These are phyloP conservation scores for Cyaniris semiargus DNA, from an alignment of 2,888 invertebrate genomes.

Conservation along the genomic window DNA sequence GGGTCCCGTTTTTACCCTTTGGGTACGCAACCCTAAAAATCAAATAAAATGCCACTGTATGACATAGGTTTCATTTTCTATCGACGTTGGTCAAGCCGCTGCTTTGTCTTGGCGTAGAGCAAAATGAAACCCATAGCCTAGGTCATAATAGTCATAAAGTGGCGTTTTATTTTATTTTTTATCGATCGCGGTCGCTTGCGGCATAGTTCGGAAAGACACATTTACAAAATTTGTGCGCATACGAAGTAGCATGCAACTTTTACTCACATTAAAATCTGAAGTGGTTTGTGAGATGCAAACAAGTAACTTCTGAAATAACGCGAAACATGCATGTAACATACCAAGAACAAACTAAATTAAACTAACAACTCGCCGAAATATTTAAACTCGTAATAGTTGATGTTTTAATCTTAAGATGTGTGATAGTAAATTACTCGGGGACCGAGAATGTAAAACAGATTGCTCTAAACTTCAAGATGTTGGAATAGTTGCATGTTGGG, in stretches of 20 bases:
- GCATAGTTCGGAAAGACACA: no score
- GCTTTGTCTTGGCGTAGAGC: no score
- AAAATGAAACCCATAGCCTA: no score
- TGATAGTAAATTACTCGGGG: constrained; percentile 21
- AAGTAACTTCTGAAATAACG: neutral
- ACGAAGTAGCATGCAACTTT: neutral
- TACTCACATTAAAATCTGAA: neutral
- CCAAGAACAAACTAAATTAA: constrained; percentile 5
- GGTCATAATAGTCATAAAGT: no score
- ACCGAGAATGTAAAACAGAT: constrained; percentile 24
- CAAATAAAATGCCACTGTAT: no score
- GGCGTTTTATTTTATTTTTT: no score
- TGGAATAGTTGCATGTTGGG: constrained; percentile 24
- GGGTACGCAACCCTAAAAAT: no score
- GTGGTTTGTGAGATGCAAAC: neutral
- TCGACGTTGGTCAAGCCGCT: no score
- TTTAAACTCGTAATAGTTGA: constrained; percentile 12
- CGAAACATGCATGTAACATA: constrained; percentile 3
- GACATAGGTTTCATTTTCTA: no score
- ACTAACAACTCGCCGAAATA: neutral
- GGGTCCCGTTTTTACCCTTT: no score
- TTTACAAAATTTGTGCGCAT: neutral
- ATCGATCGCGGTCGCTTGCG: no score
- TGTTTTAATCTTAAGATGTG: constrained; percentile 22
- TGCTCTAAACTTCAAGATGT: constrained; percentile 23